These are phyloP conservation scores for Monopis laevigella DNA, from an alignment of 2,888 invertebrate species.

Conservation along the genomic window DNA sequence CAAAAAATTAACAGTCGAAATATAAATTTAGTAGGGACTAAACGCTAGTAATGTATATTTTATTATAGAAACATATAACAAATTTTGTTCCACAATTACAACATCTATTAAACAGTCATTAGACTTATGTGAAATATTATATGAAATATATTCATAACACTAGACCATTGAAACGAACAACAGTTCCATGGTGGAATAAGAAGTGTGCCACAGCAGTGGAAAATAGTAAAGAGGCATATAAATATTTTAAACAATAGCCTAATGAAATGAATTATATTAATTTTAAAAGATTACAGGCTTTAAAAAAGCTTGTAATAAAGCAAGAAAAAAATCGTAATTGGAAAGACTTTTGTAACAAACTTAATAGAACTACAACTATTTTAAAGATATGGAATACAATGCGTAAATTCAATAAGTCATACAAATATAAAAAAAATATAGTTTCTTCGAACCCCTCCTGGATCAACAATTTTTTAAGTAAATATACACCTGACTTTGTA, in stretches of 20 bases:
- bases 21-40: too few species aligned
- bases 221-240: constrained; percentile 14
- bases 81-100: too few species aligned
- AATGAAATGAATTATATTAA: constrained; percentile 16
- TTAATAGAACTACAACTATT: constrained; percentile 18
- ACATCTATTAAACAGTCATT: too few species aligned
- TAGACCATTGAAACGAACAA: too few species aligned
- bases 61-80: too few species aligned
- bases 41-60: too few species aligned
- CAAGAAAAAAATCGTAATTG: constrained; percentile 15
- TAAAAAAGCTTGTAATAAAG: constrained; percentile 16
- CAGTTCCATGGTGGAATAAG: not conserved
- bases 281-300: constrained; percentile 18
- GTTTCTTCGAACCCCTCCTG: not conserved
- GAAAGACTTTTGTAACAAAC: constrained; percentile 16
- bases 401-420: not conserved
- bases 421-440: not conserved
- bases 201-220: constrained; percentile 12
- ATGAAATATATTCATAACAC: too few species aligned
- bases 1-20: too few species aligned
- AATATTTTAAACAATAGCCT: constrained; percentile 11
- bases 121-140: too few species aligned
- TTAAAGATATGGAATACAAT: constrained; percentile 11
- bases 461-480: not conserved
- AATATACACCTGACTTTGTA: constrained; percentile 2